A percentile compares a stretch with the other conserved stretches of the same genome.
phyloP scores from a whole-genome alignment of 2,888 invertebrate genomes.

The Pachliopta kotzebuea region DNA sequence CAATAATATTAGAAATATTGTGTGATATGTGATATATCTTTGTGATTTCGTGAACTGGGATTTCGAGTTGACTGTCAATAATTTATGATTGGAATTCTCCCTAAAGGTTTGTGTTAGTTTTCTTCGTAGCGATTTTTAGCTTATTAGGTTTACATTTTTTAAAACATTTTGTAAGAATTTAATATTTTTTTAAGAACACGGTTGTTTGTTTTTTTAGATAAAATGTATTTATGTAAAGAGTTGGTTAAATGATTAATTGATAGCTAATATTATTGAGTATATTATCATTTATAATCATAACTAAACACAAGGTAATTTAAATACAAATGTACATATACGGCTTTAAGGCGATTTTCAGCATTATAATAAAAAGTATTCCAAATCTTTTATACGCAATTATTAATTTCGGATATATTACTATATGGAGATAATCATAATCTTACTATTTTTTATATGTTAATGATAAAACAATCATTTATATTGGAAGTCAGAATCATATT shows the following conservation, averaged over 20 bases:
- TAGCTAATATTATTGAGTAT: too few species aligned
- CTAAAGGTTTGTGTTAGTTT: slow-evolving; percentile 31
- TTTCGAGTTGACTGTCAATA: slow-evolving; percentile 39
- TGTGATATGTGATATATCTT: slow-evolving; percentile 40
- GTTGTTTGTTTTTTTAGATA: too few species aligned
- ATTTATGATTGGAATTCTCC: slow-evolving; percentile 39
- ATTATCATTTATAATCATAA: not conserved
- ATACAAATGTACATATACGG: not conserved
- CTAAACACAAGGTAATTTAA: not conserved
- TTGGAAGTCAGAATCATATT: too few species aligned
- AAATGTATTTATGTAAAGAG: too few species aligned
- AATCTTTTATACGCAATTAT: not conserved
- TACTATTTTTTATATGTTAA: not conserved
- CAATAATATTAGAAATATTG: slow-evolving; percentile 34
- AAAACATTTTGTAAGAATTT: not conserved
- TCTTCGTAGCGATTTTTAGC: slow-evolving; percentile 12
- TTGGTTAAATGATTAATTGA: too few species aligned
- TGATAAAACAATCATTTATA: too few species aligned
- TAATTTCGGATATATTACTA: not conserved
- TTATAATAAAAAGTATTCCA: not conserved
- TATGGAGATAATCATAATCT: not conserved
- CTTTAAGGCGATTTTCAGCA: not conserved
- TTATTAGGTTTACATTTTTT: slow-evolving; percentile 8
- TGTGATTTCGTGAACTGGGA: slow-evolving; percentile 42
- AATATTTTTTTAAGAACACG: not conserved